Evolutionary conservation across 2,888 invertebrate species (phyloP).

Genomic region (Lottia scabra): DNA sequence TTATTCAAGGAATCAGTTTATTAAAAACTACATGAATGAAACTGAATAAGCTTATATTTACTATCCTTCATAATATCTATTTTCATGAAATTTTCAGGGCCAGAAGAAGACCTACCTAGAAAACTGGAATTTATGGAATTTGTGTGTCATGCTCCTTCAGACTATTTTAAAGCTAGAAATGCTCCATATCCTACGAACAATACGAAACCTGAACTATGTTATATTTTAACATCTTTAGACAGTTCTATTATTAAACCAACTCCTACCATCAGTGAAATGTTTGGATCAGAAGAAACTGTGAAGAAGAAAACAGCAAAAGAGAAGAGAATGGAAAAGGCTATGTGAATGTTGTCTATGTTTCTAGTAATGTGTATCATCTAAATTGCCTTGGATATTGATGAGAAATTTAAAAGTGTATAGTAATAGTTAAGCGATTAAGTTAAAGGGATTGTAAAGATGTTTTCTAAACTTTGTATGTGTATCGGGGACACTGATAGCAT

Average conservation of each 20-base stretch:
- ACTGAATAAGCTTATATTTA: too few species aligned
- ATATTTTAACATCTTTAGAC: conserved; percentile 62
- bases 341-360: not conserved
- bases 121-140: conserved; percentile 90
- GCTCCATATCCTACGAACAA: conserved; percentile 79
- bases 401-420: too few species aligned
- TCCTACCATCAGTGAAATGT: conserved; percentile 61
- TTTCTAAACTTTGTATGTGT: too few species aligned
- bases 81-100: conserved; percentile 79
- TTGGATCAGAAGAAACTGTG: conserved; percentile 38
- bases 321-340: conserved; percentile 9
- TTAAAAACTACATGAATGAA: too few species aligned
- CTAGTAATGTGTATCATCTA: too few species aligned
- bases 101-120: conserved; percentile 89
- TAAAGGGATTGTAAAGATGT: too few species aligned
- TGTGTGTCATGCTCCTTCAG: conserved; percentile 93
- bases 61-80: too few species aligned
- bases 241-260: conserved; percentile 58
- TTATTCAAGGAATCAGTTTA: too few species aligned
- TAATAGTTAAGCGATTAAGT: too few species aligned
- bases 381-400: too few species aligned
- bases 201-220: conserved; percentile 61
- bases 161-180: conserved; percentile 80
- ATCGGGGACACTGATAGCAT: too few species aligned
- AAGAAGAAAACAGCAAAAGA: conserved; percentile 20